phyloP scores from a whole-genome alignment of 1,140 invertebrate species.

The Sesamia nonagrioides region DNA sequence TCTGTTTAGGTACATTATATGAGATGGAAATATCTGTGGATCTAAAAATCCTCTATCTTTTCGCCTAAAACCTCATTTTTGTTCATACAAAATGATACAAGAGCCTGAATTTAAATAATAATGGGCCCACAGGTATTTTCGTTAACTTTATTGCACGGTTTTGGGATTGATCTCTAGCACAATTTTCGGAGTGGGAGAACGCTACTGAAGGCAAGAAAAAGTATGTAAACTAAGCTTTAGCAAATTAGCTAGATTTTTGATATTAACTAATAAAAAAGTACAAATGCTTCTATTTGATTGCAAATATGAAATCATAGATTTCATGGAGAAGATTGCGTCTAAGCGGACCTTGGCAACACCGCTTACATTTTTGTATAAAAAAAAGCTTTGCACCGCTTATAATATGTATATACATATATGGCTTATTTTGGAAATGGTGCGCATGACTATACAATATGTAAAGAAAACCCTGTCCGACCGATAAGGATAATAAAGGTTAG shows the following conservation, averaged over 20 bases:
- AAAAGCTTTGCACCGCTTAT: constrained; percentile 22
- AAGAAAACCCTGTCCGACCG: no score
- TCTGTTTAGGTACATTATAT: constrained; percentile 72
- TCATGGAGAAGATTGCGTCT: constrained; percentile 33
- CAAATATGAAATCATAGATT: constrained; percentile 16
- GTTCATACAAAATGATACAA: not conserved
- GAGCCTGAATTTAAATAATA: not conserved
- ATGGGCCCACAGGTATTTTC: constrained; percentile 13
- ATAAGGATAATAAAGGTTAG: no score
- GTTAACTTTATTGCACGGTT: not conserved
- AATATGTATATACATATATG: not conserved
- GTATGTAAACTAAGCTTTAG: constrained; percentile 9
- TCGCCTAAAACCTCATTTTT: not conserved
- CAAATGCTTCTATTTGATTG: not conserved
- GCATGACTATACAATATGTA: not conserved
- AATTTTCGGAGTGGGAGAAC: not conserved
- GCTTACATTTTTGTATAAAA: constrained; percentile 17
- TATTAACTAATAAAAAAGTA: not conserved
- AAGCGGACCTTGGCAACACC: constrained; percentile 13
- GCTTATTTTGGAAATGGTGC: not conserved
- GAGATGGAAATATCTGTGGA: constrained; percentile 16
- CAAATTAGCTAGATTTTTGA: not conserved
- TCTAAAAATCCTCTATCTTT: not conserved
- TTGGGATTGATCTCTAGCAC: not conserved
- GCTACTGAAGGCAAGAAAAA: not conserved